A percentile compares a stretch with the other conserved stretches of the same genome.
These are phyloP conservation scores for Ia io DNA, from an alignment of 2,113 vertebrate species.

Conservation along the genomic window DNA sequence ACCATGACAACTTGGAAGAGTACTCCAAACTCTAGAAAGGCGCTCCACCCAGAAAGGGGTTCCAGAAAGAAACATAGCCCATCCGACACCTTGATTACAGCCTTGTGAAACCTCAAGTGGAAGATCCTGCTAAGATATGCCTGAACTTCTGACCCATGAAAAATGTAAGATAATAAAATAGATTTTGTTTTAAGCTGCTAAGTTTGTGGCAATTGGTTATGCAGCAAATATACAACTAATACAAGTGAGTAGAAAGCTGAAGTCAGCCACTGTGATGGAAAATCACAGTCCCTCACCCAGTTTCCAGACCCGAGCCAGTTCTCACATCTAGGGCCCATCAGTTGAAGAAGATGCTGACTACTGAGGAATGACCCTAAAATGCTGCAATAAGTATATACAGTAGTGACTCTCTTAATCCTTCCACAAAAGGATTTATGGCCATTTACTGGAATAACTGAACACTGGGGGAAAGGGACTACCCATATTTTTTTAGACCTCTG, in stretches of 20 bases:
- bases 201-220: neutral
- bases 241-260: neutral
- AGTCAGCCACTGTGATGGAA: neutral
- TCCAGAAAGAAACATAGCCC: neutral
- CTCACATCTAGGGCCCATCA: neutral
- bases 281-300: neutral
- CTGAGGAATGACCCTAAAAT: neutral
- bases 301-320: neutral
- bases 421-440: neutral
- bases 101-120: neutral
- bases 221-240: neutral
- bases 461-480: neutral
- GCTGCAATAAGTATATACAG: neutral
- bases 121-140: neutral
- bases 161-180: neutral
- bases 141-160: neutral
- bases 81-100: neutral
- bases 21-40: neutral
- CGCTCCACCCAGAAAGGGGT: neutral
- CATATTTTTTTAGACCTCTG: neutral
- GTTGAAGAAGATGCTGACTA: neutral
- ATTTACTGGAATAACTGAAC: neutral
- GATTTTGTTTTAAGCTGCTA: neutral
- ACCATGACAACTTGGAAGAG: neutral
- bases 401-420: neutral